Base-by-base conservation (phyloP, 2,888 invertebrate genomes). In the Cotesia congregata region DNA sequence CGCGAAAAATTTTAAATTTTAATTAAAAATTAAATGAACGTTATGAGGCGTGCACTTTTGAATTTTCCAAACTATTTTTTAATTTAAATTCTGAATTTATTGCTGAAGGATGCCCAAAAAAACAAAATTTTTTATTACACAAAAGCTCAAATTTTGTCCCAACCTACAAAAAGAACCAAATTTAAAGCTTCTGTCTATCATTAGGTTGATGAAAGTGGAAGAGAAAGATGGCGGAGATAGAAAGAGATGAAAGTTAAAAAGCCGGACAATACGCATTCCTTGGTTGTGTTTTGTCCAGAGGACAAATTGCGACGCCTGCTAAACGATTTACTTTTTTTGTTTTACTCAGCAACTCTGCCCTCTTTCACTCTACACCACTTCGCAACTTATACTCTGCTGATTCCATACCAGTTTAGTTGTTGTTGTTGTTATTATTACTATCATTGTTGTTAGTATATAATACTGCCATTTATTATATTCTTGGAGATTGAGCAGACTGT, bases 271-370 rank as follows among this genome's bases (percentile, higher is more conserved):
- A 85, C 85, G 83, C 85, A 88, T 88, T 88, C 87, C 87, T 79
- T 77, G 79, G 77, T 81, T 82, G 83, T 87, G 86, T 88, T 88
- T 87, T 88, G 88, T 83, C 85, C 83, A 82, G 81, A 83, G 85
- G 88, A 88, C 88, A 88, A 88, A 88, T 88, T 88, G 88, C 88
- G 82, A 86, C 82, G 87, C 85, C 85, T 85, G 86, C 84, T 88
- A 87, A 88, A 85, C 86, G 87, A 83, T 85, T 83, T 82, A 79
- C 86, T 88, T 88, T 86, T 85, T 83, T 82, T 65, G 65, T 65
- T 50, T 50, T 7, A 50, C 50, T 50, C 50, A 50, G 50, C 30
- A 65, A 30, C 38, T 65, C 65, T 65, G 50, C 65, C 38, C 20
- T 30, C 30, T 65, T 65, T 38, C 65, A 12, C 12, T 38, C 30